Evolutionary conservation across 2,888 invertebrate genomes (phyloP), one percentile per base, ranked within the genome.

Genomic region (Dicyrtoma fusca): DNA sequence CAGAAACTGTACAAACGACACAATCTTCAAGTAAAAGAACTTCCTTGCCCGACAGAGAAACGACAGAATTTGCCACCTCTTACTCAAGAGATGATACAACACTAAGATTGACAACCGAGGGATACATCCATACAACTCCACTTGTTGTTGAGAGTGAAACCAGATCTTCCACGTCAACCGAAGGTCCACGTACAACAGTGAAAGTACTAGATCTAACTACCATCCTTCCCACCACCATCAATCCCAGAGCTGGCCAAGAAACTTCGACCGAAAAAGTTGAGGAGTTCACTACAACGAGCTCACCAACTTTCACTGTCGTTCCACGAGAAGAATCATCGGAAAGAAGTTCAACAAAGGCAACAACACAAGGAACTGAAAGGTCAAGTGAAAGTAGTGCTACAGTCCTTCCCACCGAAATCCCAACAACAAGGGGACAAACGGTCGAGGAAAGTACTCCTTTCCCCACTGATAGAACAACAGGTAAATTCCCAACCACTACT

Each of bases 201-300:
- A 17, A 57, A 57, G 3, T 57, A 13, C 57, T 57, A 3, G 23
- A 57, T 13, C 23, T 55, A 55, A 55, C 23, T 23, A 21, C 23
- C 3, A 19, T 13, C 13, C 55, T 53, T 45, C 13, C 45, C 45
- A 45, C 45, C 10, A 45, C 45, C 13, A 10, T 45, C 13, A 11
- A 45, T 45, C 13, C 13, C 5, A 49, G 5, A 49, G 10, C 51
- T 49, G 81, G 63, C 74, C 78, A 17, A 59, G 73, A 64, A 72
- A 59, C 69, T 26, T 65, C 71, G 26, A 74, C 73, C 21, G 69
- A 42, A 42, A 66, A 34, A 8, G 34, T 5, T 8, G 34, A 34
- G 34, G 34, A 34, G 4, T n/a, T 3, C 8, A 34, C 34, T 34
- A 34, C 34, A 34, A 8, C 8, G 34, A 34, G 34, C 34, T 5